Base-by-base conservation (phyloP, 2,113 vertebrate species). In the Bothrops jararaca region DNA sequence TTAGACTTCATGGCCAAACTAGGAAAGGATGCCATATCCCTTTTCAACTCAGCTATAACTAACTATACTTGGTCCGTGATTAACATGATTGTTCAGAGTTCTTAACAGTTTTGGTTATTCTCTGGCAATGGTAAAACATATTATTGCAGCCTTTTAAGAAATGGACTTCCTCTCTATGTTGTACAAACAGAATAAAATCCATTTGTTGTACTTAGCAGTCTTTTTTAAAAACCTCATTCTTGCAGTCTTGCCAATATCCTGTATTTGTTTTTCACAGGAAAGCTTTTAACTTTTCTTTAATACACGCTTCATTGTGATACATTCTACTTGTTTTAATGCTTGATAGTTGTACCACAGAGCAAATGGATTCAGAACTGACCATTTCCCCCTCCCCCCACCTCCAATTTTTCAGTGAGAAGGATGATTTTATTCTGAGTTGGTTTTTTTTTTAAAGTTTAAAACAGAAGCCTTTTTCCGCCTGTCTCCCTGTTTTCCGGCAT, bases 181-280 rank as follows among this genome's bases (percentile, higher is more conserved):
- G 53, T 50, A 39, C 92, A 88, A 93, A 95, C 95, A 96, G 90
- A 94, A 95, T 94, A 96, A 91, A 96, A 96, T 95, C 50, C 94
- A 95, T 96, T 95, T 96, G 94, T 97, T 95, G 95, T 96, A 92
- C 93, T 93, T 52, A 53, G 91, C 93, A 95, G 93, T 94, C 95
- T 60, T 95, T 92, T 95, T 95, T 86, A 94, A 20, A 45, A 29
- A 93, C 95, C 90, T 96, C 96, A 93, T 95, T 95, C 96, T 95
- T 96, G 95, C 93, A 94, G 96, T 97, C 96, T 94, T 97, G 96
- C 96, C 96, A 96, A 92, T 96, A 97, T 97, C 96, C 96, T 96
- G 96, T 95, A 93, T 96, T 97, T 97, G 95, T 95, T 94, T 96
- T 96, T 94, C 93, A 92, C 95, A 96, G 95, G 94, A 96, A 96